Conservation (phyloP, 2,113 vertebrate species). For the Fulmarus glacialis region DNA sequence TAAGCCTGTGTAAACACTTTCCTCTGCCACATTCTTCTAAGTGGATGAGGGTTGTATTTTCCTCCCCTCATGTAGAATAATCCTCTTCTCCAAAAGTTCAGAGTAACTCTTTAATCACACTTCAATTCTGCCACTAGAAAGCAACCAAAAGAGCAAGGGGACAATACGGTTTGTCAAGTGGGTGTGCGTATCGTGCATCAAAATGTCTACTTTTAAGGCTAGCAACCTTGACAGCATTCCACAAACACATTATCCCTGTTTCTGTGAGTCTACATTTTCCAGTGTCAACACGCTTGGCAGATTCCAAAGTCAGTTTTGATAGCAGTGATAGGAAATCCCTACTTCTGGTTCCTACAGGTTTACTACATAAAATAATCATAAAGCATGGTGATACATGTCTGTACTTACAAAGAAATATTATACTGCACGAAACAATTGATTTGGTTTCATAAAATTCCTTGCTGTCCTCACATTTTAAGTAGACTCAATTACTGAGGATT, state of each 20-base stretch:
- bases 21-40: slow-evolving; percentile 33
- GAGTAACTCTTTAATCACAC: neutral
- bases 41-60: neutral
- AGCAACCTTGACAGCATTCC: neutral
- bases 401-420: neutral
- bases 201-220: neutral
- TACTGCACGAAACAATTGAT: neutral
- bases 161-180: neutral
- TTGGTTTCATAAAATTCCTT: neutral
- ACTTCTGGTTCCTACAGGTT: neutral
- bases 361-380: neutral
- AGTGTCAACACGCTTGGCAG: neutral
- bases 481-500: neutral
- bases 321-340: neutral
- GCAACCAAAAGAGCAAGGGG: neutral
- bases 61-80: neutral
- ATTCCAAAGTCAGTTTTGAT: neutral
- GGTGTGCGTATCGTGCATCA: neutral
- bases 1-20: slow-evolving; percentile 51
- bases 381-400: neutral
- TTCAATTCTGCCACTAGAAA: neutral
- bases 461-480: neutral
- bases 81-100: neutral
- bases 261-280: neutral
- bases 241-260: neutral